Evolutionary conservation across 2,113 vertebrate genomes (phyloP), one percentile per base, ranked within the genome.

Genomic region (Symphodus melops): DNA sequence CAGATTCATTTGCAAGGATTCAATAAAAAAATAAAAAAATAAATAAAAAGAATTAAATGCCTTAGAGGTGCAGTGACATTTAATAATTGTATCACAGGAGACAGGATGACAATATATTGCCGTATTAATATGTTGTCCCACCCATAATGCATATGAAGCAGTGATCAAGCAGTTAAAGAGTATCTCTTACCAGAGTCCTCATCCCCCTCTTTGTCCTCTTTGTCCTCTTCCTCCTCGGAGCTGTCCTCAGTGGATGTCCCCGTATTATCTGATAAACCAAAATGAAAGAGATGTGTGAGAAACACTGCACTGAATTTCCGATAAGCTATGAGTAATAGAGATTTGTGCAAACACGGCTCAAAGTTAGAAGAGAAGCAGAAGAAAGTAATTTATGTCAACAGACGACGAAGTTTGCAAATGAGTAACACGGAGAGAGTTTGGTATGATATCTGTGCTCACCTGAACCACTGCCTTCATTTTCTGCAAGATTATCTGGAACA

Each of bases 241-340:
- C 91, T 93, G 10, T 91, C 93, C 16, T 92, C 93, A 1, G 83
- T 72, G 36, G 92, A 92, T 0, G 89, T 84, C 16, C 75, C 93
- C 2, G 87, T n/a, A 23, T 79, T 85, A 8, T 92, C 92, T 94
- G 5, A 60, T 5, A 52, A 36, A 78, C 46, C 11, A 19, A 76
- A 3, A 33, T 20, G 17, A 8, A 13, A 69, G 17, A 21, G 6
- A 62, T 4, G 4, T 0, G 0, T 19, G 9, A 48, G 14, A 57
- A 68, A 28, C 16, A 7, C 46, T 68, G 4, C 8, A n/a, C 1
- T 8, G 5, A 55, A 63, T 63, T 48, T 69, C 3, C 33, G 72
- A 9, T n/a, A n/a, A 73, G 44, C 10, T 23, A 20, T 57, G 7
- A 42, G 46, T 53, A 14, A 76, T 55, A 33, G 3, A 13, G 33